phyloP scores from a whole-genome alignment of 2,888 invertebrate species.

The Syrphus vitripennis region DNA sequence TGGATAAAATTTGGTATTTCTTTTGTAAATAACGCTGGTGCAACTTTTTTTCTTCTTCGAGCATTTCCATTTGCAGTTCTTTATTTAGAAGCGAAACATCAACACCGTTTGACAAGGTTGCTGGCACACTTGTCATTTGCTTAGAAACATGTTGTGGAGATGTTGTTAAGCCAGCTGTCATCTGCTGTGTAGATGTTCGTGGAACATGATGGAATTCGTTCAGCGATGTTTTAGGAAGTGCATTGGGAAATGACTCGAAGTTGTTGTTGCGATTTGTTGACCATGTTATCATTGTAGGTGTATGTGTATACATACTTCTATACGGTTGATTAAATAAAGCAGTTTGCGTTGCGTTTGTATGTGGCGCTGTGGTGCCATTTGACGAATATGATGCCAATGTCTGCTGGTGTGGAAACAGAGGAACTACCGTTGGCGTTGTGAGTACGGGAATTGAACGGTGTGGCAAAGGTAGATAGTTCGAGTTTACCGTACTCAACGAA shows the following conservation, averaged over 20 bases:
- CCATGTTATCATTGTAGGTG: not conserved
- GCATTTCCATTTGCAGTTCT: conserved; percentile 33
- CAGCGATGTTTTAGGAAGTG: not conserved
- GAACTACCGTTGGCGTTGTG: not conserved
- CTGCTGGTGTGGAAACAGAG: not conserved
- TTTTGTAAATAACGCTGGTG: conserved; percentile 30
- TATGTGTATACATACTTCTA: not conserved
- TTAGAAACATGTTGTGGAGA: not conserved
- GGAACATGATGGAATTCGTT: not conserved
- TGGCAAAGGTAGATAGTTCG: not conserved
- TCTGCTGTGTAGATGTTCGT: not conserved
- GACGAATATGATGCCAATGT: not conserved
- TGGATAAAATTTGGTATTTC: conserved; percentile 25
- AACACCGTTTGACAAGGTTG: not conserved
- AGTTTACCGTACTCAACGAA: not conserved
- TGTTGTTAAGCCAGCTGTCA: not conserved
- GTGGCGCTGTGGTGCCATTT: not conserved
- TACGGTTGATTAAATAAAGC: not conserved
- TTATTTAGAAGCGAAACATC: not conserved
- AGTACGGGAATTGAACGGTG: not conserved
- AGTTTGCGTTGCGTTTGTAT: not conserved
- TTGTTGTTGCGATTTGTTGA: not conserved
- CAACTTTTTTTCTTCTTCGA: conserved; percentile 45
- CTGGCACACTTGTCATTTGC: not conserved
- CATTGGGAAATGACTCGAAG: not conserved